Conservation (phyloP, 2,113 vertebrate genomes). For the Nesogale talazaci region DNA sequence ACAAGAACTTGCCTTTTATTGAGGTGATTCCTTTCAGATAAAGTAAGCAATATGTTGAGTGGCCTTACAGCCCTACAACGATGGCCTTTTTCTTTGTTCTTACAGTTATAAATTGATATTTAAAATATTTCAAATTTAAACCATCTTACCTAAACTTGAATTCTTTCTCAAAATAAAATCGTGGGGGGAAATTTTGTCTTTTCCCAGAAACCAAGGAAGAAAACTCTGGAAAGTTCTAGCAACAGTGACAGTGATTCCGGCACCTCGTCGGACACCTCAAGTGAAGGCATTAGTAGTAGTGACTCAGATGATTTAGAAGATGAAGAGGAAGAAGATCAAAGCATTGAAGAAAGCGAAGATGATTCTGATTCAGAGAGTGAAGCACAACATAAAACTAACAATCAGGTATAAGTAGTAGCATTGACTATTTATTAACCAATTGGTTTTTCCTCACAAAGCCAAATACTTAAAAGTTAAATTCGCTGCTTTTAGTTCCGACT, state of each 20-base stretch:
- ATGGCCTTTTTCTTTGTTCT: conserved; percentile 31
- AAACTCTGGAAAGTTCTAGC: conserved; percentile 91
- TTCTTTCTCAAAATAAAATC: conserved; percentile 37
- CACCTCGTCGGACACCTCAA: conserved; percentile 93
- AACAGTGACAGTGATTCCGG: conserved; percentile 94
- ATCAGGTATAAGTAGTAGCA: conserved; percentile 85
- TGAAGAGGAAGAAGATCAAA: conserved; percentile 94
- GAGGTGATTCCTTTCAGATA: not conserved
- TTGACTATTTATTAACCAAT: not conserved
- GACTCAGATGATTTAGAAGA: conserved; percentile 95
- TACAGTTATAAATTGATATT: conserved; percentile 45
- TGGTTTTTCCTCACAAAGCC: not conserved
- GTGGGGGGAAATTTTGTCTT: conserved; percentile 65
- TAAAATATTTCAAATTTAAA: conserved; percentile 56
- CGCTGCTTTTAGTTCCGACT: too few species aligned
- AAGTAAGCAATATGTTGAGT: conserved; percentile 43
- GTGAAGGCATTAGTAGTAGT: conserved; percentile 92
- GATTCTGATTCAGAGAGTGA: conserved; percentile 92
- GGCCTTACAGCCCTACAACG: not conserved
- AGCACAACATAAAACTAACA: conserved; percentile 87
- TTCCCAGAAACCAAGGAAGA: conserved; percentile 90
- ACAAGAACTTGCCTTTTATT: not conserved
- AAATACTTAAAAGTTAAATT: conserved; percentile 29
- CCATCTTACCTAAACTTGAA: conserved; percentile 34
- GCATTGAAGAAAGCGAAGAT: conserved; percentile 92